Percentiles rank a stretch among this genome's conserved stretches.
Evolutionary conservation across 2,888 invertebrate species (phyloP).

Genomic region (Selenia dentaria): DNA sequence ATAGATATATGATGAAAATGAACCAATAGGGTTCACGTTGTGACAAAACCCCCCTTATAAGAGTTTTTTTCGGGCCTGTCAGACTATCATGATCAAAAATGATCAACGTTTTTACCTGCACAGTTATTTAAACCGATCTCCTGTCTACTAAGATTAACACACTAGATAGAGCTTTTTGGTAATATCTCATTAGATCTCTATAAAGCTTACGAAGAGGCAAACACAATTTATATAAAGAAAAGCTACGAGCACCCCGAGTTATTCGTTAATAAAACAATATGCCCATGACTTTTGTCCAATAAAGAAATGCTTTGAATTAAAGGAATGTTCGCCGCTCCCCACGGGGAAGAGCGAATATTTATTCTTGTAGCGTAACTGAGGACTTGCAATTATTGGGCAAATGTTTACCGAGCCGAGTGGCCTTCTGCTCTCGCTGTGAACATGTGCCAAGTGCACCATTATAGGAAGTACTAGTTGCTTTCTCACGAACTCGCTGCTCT

Average conservation of each 20-base stretch:
- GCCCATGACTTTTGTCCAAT: constrained; percentile 69
- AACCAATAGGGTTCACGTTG: no score
- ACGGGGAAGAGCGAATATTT: constrained; percentile 65
- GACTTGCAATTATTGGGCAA: constrained; percentile 80
- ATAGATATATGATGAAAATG: no score
- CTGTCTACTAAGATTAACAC: no score
- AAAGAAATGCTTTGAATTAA: constrained; percentile 73
- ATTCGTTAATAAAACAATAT: constrained; percentile 73
- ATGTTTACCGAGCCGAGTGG: constrained; percentile 74
- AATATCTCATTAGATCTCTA: constrained; percentile 20
- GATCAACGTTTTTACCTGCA: no score
- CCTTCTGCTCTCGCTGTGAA: constrained; percentile 59
- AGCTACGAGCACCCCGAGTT: constrained; percentile 47
- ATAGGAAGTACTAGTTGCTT: constrained; percentile 67
- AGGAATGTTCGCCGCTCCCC: constrained; percentile 63
- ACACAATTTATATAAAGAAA: constrained; percentile 34
- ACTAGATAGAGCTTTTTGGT: not conserved
- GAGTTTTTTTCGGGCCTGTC: no score
- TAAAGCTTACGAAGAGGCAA: constrained; percentile 23
- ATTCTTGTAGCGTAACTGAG: constrained; percentile 72
- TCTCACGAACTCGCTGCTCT: constrained; percentile 52
- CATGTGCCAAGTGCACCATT: constrained; percentile 71
- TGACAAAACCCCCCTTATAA: no score
- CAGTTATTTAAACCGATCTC: no score
- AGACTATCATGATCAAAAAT: no score